Conservation (phyloP, 1,140 invertebrate species). For the Penaeus japonicus region DNA sequence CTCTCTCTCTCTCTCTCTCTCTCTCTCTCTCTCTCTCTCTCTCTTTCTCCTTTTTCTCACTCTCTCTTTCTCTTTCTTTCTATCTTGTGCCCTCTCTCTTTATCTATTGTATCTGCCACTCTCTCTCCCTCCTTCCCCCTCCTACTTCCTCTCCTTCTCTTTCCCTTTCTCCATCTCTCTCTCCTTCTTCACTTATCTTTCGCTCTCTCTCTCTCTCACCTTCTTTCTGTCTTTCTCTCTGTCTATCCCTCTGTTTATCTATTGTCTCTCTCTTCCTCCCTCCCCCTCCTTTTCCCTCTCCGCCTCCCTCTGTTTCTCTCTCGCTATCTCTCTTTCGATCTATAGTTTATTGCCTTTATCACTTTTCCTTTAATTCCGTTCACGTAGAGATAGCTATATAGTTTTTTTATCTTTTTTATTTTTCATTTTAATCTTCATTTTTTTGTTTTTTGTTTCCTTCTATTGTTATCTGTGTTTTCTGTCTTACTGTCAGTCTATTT, state of each 20-base stretch:
- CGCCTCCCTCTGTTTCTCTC: not conserved
- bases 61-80: not conserved
- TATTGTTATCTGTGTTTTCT: too few species aligned
- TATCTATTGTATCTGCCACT: not conserved
- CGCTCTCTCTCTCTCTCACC: not conserved
- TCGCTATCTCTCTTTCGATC: not conserved
- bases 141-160: not conserved
- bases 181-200: not conserved
- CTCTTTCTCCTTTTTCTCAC: not conserved
- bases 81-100: not conserved
- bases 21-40: not conserved
- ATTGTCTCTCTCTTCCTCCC: not conserved
- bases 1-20: not conserved
- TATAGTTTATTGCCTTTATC: not conserved
- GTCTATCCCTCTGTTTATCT: not conserved
- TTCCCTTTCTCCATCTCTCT: too few species aligned
- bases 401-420: too few species aligned
- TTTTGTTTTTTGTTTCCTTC: too few species aligned
- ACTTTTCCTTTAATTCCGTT: not conserved
- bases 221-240: not conserved
- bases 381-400: not conserved
- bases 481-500: too few species aligned
- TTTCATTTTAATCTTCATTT: too few species aligned
- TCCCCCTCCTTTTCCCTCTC: not conserved
- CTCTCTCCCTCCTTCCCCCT: not conserved